These are phyloP conservation scores for Liposcelis brunnea DNA, from an alignment of 2,888 invertebrate genomes.

Conservation along the genomic window DNA sequence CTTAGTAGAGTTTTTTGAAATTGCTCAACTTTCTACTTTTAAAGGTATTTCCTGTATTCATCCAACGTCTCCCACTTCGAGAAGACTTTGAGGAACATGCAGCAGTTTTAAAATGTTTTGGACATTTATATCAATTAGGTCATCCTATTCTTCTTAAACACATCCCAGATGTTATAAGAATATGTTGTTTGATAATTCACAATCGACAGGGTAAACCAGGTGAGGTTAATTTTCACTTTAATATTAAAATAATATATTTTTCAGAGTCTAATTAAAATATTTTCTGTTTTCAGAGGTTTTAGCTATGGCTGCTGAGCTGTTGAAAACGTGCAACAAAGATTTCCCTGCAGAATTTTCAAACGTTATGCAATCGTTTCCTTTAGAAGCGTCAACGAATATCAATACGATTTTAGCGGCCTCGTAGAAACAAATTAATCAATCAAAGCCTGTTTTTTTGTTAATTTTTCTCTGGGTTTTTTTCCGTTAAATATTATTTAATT, in stretches of 20 bases:
- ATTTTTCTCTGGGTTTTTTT: no score
- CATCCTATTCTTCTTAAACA: conserved; percentile 35
- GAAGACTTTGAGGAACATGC: conserved; percentile 58
- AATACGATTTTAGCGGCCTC: not conserved
- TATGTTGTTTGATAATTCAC: conserved; percentile 36
- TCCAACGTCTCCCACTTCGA: conserved; percentile 50
- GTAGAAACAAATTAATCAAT: not conserved
- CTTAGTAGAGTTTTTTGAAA: conserved; percentile 9
- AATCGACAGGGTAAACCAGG: conserved; percentile 38
- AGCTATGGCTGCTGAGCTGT: conserved; percentile 31
- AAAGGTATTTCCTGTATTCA: conserved; percentile 49
- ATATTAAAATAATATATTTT: conserved; percentile 11
- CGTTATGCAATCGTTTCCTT: conserved; percentile 1
- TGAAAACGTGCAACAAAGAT: conserved; percentile 36
- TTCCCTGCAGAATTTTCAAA: conserved; percentile 34
- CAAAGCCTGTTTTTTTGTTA: no score
- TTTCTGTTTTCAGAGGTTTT: conserved; percentile 29
- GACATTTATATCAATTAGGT: conserved; percentile 41
- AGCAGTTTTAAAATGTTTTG: conserved; percentile 47
- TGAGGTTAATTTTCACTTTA: conserved; percentile 21
- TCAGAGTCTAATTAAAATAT: conserved; percentile 7
- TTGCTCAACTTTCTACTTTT: conserved; percentile 10
- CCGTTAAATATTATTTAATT: no score
- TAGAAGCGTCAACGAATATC: not conserved
- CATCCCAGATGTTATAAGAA: conserved; percentile 34